Percentiles rank a stretch among this genome's conserved stretches.
These are phyloP conservation scores for Sarcophilus harrisii DNA, from an alignment of 2,797 vertebrate species.

Conservation along the genomic window DNA sequence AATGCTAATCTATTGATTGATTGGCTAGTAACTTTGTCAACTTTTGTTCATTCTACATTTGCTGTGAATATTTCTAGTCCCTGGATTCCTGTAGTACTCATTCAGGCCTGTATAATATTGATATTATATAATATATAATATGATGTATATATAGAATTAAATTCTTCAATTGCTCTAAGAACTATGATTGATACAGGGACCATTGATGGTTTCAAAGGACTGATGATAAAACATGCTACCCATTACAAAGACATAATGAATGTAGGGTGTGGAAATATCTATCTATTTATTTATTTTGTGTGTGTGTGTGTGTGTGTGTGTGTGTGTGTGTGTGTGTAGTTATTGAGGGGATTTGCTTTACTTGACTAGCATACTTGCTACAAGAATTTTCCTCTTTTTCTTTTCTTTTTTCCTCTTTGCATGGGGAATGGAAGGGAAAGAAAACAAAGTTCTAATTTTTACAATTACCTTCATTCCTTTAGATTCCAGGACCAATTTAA, in stretches of 20 bases:
- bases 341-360: no score
- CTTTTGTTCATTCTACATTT: not conserved
- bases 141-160: no score
- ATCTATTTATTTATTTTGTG: not conserved
- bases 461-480: not conserved
- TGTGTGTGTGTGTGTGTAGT: not conserved
- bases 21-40: not conserved
- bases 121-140: not conserved
- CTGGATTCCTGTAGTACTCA: not conserved
- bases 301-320: no score
- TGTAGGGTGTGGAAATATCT: not conserved
- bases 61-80: not conserved
- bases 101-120: not conserved
- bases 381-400: not conserved
- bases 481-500: not conserved
- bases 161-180: not conserved
- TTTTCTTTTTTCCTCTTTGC: not conserved
- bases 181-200: not conserved
- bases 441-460: not conserved
- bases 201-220: not conserved
- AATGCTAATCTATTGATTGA: not conserved
- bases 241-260: not conserved
- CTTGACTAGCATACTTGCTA: not conserved
- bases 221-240: not conserved
- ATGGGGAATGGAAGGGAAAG: not conserved